Evolutionary conservation across 2,888 invertebrate genomes (phyloP).

Genomic region (Scaptomyza cyrtandrae): DNA sequence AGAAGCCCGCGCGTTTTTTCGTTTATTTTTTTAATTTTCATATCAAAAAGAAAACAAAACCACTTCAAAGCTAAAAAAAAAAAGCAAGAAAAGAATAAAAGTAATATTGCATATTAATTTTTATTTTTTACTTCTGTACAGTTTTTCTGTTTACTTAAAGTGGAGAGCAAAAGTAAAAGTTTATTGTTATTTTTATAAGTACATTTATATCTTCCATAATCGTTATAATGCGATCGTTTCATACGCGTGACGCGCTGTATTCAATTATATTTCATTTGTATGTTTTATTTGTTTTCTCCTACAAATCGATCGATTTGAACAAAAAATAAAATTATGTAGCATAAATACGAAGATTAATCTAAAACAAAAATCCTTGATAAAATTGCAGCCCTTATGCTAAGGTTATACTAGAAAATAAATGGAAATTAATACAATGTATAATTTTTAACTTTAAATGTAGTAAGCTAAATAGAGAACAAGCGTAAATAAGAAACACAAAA

Average conservation of each 20-base stretch:
- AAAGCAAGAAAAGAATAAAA: background rate
- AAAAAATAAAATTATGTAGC: slow-evolving; percentile 36
- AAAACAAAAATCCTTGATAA: slow-evolving; percentile 48
- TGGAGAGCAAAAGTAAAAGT: slow-evolving; percentile 43
- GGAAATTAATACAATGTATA: slow-evolving; percentile 61
- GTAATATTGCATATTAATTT: background rate
- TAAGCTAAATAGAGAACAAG: slow-evolving; percentile 64
- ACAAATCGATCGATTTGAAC: slow-evolving; percentile 44
- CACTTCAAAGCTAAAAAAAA: slow-evolving; percentile 24
- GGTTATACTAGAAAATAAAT: slow-evolving; percentile 60
- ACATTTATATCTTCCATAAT: slow-evolving; percentile 58
- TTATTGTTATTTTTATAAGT: slow-evolving; percentile 46
- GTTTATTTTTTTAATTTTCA: slow-evolving; percentile 29
- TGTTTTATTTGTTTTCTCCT: slow-evolving; percentile 62
- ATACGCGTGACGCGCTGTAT: slow-evolving; percentile 67
- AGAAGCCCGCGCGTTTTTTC: slow-evolving; percentile 56
- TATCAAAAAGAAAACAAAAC: slow-evolving; percentile 5
- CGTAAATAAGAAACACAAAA: slow-evolving; percentile 35
- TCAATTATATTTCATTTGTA: slow-evolving; percentile 49
- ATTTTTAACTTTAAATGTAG: slow-evolving; percentile 65
- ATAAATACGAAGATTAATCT: slow-evolving; percentile 48
- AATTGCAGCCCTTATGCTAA: slow-evolving; percentile 59
- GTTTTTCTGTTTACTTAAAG: slow-evolving; percentile 63
- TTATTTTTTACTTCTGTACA: slow-evolving; percentile 61
- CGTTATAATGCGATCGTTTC: slow-evolving; percentile 49